Conservation (phyloP, 1,140 invertebrate genomes). For the Helicoverpa armigera region DNA sequence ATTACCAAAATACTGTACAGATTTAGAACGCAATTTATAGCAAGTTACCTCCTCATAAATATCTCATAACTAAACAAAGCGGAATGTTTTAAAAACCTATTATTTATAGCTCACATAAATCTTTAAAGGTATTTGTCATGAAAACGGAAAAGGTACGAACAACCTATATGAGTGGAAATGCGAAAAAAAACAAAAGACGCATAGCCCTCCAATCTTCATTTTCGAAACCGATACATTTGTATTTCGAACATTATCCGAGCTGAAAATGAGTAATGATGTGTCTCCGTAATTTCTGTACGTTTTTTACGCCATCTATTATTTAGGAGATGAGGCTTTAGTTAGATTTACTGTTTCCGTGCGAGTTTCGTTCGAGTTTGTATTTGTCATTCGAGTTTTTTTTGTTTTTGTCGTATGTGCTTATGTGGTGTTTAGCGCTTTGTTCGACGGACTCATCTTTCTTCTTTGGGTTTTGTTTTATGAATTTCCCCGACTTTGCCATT, state of each 20-base stretch:
- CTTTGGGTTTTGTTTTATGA: neutral
- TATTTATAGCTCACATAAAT: slow-evolving; percentile 46
- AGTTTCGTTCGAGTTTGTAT: slow-evolving; percentile 53
- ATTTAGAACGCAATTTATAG: neutral
- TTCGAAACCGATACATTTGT: slow-evolving; percentile 57
- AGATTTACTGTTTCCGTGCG: slow-evolving; percentile 70
- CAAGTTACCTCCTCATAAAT: slow-evolving; percentile 29
- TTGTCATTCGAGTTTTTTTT: slow-evolving; percentile 53
- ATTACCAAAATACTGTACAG: neutral
- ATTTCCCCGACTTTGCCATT: neutral
- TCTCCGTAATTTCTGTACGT: slow-evolving; percentile 71
- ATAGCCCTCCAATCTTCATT: slow-evolving; percentile 43
- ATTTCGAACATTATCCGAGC: slow-evolving; percentile 58
- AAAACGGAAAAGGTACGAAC: neutral
- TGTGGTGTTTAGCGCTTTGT: neutral
- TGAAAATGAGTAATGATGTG: slow-evolving; percentile 64
- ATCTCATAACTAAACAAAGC: slow-evolving; percentile 31
- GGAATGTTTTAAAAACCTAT: slow-evolving; percentile 29
- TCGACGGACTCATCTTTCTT: neutral
- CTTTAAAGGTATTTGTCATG: slow-evolving; percentile 22
- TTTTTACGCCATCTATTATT: slow-evolving; percentile 74
- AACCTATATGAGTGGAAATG: too few species aligned
- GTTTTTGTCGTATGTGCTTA: slow-evolving; percentile 40
- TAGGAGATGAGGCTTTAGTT: slow-evolving; percentile 65
- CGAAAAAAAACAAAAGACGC: slow-evolving; percentile 19